A percentile compares a stretch with the other conserved stretches of the same genome.
Evolutionary conservation across 2,888 invertebrate genomes (phyloP).

Genomic region (Adelphocoris suturalis): DNA sequence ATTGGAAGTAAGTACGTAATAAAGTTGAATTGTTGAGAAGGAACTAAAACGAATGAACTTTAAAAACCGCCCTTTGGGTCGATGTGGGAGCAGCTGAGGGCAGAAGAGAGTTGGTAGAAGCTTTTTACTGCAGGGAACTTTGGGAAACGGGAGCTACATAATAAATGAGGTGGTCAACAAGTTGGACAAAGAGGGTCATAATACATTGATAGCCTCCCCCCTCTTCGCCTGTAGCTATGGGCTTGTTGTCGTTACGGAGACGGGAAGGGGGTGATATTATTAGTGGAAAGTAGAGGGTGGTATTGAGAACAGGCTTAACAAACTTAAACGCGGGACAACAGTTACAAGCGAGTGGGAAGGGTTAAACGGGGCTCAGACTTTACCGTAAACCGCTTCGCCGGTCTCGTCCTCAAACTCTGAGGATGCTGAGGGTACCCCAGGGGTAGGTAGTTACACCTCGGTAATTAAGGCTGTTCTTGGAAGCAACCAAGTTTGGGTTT

Average conservation of each 20-base stretch:
- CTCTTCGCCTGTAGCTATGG: background rate
- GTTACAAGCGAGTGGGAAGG: background rate
- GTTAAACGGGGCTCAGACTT: slow-evolving; percentile 47
- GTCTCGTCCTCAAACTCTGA: background rate
- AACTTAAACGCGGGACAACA: slow-evolving; percentile 24
- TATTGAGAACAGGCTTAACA: slow-evolving; percentile 43
- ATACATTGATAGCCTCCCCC: slow-evolving; percentile 11
- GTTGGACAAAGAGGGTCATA: slow-evolving; percentile 39
- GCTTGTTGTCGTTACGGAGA: background rate
- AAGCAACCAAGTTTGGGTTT: slow-evolving; percentile 56
- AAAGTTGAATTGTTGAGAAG: background rate
- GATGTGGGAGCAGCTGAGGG: slow-evolving; percentile 4
- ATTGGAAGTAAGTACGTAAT: too few species aligned
- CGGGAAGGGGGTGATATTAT: background rate
- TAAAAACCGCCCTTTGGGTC: background rate
- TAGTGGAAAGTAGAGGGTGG: slow-evolving; percentile 4
- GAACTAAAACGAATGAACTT: background rate
- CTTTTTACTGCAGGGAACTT: slow-evolving; percentile 24
- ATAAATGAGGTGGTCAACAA: slow-evolving; percentile 39
- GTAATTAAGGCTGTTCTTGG: slow-evolving; percentile 58
- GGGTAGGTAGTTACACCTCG: slow-evolving; percentile 58
- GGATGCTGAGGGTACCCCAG: slow-evolving; percentile 18
- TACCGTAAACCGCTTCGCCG: background rate
- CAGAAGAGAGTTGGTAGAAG: slow-evolving; percentile 16
- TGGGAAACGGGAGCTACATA: slow-evolving; percentile 5